Percentiles rank a stretch among this genome's conserved stretches.
phyloP scores from a whole-genome alignment of 2,888 invertebrate genomes.

The Pachliopta kotzebuea region DNA sequence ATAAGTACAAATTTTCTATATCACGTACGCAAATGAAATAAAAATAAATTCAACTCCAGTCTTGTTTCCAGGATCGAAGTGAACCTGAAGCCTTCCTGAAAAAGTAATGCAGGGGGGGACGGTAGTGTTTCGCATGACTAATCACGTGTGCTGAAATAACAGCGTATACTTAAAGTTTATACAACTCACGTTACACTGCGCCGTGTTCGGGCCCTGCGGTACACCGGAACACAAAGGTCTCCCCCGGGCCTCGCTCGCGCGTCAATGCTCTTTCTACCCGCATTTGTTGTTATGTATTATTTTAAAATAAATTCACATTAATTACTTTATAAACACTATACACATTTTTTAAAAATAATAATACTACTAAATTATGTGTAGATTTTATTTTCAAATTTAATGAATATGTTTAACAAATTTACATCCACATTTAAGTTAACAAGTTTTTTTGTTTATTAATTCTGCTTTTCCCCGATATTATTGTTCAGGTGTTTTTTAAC shows the following conservation, averaged over 20 bases:
- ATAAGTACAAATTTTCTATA: no score
- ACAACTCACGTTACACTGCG: constrained; percentile 18
- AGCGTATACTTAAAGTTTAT: constrained; percentile 21
- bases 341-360: no score
- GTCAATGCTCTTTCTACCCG: constrained; percentile 12
- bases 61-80: not conserved
- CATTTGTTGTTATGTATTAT: constrained; percentile 7
- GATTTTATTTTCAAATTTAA: no score
- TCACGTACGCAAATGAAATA: no score
- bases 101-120: constrained; percentile 9
- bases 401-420: no score
- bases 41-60: not conserved
- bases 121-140: constrained; percentile 24
- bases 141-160: constrained; percentile 21
- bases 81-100: constrained; percentile 1
- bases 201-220: constrained; percentile 16
- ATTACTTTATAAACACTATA: not conserved
- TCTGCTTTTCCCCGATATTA: no score
- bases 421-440: no score
- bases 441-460: no score
- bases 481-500: no score
- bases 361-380: no score
- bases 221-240: constrained; percentile 6
- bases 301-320: constrained; percentile 8
- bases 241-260: constrained; percentile 11